Evolutionary conservation across 2,888 invertebrate species (phyloP).

Genomic region (Sphecodes monilicornis): DNA sequence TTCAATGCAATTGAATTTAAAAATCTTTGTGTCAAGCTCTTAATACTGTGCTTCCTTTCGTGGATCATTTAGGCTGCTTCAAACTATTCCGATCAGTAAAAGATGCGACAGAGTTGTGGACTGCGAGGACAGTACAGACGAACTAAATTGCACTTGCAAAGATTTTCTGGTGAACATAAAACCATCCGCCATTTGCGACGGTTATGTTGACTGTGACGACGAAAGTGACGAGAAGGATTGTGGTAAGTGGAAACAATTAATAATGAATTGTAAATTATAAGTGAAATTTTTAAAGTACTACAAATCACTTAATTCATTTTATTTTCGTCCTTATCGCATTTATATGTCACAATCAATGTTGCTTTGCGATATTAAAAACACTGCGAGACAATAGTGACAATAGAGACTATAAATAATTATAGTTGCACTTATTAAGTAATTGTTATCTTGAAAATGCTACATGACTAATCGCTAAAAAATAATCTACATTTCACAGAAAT

Average conservation of each 20-base stretch:
- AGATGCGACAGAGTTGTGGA: conserved; percentile 90
- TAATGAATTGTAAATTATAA: too few relatives aligned
- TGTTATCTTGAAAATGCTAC: too few relatives aligned
- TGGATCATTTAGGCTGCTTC: conserved; percentile 87
- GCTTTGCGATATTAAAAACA: too few relatives aligned
- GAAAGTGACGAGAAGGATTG: conserved; percentile 91
- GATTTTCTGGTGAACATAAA: conserved; percentile 87
- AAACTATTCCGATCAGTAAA: conserved; percentile 87
- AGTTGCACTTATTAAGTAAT: too few relatives aligned
- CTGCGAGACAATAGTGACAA: too few relatives aligned
- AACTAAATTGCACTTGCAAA: conserved; percentile 89
- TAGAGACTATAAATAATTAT: too few relatives aligned
- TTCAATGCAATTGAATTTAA: not conserved
- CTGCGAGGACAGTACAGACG: conserved; percentile 94
- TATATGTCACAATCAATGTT: too few relatives aligned
- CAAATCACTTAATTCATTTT: too few relatives aligned
- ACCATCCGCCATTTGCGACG: conserved; percentile 90
- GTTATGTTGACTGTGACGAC: conserved; percentile 90
- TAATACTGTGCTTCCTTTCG: not conserved
- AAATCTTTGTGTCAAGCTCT: not conserved
- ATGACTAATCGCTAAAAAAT: not conserved
- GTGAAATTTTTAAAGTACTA: too few relatives aligned
- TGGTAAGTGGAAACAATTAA: conserved; percentile 85
- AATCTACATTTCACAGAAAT: conserved; percentile 37
- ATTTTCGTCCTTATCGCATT: too few relatives aligned